phyloP scores from a whole-genome alignment of 2,113 vertebrate species.

The Hydrochoerus hydrochaeris region DNA sequence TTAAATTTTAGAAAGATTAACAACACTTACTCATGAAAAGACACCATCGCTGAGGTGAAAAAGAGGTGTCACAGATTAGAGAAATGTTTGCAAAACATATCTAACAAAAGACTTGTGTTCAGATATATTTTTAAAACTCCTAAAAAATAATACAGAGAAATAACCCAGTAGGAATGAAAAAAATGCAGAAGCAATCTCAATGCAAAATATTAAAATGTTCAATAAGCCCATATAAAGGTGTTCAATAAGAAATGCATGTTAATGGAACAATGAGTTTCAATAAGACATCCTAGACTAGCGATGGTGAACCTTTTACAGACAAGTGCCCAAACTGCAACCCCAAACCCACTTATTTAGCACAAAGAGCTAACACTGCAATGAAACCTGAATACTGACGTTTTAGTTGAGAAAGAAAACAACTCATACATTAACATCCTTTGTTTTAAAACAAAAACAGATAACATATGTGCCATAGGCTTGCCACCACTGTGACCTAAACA shows the following conservation, averaged over 20 bases:
- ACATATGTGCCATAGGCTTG: not conserved
- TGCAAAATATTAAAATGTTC: slow-evolving; percentile 32
- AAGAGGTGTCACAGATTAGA: not conserved
- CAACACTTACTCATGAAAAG: not conserved
- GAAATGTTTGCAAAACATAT: not conserved
- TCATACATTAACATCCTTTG: not conserved
- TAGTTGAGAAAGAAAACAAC: not conserved
- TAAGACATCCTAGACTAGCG: not conserved
- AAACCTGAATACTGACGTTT: not conserved
- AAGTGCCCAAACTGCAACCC: not conserved
- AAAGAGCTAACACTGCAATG: not conserved
- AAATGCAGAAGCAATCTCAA: not conserved
- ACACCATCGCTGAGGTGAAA: not conserved
- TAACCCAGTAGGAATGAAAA: not conserved
- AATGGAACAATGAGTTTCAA: not conserved
- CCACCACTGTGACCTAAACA: not conserved
- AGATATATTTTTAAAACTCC: not conserved
- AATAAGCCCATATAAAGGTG: not conserved
- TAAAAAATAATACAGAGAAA: not conserved
- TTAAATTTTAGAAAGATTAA: not conserved
- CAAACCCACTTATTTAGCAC: not conserved
- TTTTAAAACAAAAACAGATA: not conserved
- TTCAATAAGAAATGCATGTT: not conserved
- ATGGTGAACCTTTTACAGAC: not conserved
- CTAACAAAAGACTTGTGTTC: not conserved